Evolutionary conservation across 2,113 vertebrate species (phyloP).

Genomic region (Zingel zingel): DNA sequence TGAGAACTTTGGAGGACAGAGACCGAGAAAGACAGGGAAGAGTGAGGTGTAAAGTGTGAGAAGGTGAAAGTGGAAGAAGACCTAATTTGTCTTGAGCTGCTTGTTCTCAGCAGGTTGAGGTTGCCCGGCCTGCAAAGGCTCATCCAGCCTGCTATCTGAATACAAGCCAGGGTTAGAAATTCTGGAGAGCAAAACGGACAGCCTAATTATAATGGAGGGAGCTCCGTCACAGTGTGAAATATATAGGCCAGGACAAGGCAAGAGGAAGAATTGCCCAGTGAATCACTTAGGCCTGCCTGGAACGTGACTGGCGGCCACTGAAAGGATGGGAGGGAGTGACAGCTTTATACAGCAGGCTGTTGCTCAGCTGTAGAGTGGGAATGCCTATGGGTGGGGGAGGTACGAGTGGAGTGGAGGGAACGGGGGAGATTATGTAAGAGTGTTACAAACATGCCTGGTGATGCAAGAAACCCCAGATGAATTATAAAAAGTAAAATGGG

Average conservation of each 20-base stretch:
- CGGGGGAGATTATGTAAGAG: conserved; percentile 70
- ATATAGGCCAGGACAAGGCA: conserved; percentile 73
- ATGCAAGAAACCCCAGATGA: conserved; percentile 66
- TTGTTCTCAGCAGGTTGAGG: conserved; percentile 48
- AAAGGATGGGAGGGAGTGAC: conserved; percentile 45
- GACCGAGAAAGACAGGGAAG: conserved; percentile 13
- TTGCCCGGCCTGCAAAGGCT: conserved; percentile 16
- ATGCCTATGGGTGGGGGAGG: conserved; percentile 62
- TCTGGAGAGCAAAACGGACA: conserved; percentile 60
- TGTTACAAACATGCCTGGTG: conserved; percentile 69
- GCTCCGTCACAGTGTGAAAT: conserved; percentile 59
- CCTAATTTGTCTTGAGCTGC: conserved; percentile 11
- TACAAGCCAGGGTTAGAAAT: conserved; percentile 59
- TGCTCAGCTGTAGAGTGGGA: conserved; percentile 72
- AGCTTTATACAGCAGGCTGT: conserved; percentile 67
- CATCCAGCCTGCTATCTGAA: conserved; percentile 41
- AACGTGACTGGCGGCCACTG: conserved; percentile 71
- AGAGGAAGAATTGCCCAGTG: conserved; percentile 70
- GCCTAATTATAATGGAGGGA: conserved; percentile 66
- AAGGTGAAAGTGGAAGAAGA: background rate
- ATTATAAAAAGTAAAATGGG: conserved; percentile 43
- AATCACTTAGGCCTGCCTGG: conserved; percentile 69
- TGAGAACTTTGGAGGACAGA: conserved; percentile 28
- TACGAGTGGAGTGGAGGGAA: conserved; percentile 26
- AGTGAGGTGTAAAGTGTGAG: background rate